These are phyloP conservation scores for Hedya salicella DNA, from an alignment of 2,888 invertebrate genomes.

Conservation along the genomic window DNA sequence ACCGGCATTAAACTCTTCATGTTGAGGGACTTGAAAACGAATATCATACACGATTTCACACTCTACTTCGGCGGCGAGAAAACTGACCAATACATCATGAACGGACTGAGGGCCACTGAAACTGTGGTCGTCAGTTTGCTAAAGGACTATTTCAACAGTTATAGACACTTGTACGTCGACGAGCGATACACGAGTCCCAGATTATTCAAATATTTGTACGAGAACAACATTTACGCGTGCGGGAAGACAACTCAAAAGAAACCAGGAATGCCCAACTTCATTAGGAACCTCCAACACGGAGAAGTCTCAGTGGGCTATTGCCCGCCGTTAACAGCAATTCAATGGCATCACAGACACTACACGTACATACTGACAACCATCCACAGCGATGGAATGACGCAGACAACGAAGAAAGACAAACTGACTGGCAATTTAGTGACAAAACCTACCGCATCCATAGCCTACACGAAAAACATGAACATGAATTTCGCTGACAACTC, in stretches of 20 bases:
- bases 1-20: constrained; percentile 34
- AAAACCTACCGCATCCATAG: constrained; percentile 35
- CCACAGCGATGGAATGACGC: constrained; percentile 27
- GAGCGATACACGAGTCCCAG: constrained; percentile 42
- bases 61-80: constrained; percentile 32
- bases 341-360: constrained; percentile 29
- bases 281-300: constrained; percentile 19
- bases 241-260: constrained; percentile 35
- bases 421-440: constrained; percentile 18
- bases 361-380: constrained; percentile 34
- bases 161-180: constrained; percentile 40
- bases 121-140: constrained; percentile 24
- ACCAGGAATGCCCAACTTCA: constrained; percentile 32
- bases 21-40: constrained; percentile 32
- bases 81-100: constrained; percentile 32
- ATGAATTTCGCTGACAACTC: constrained; percentile 25
- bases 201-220: constrained; percentile 41
- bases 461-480: constrained; percentile 37
- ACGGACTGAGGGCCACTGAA: constrained; percentile 22
- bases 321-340: constrained; percentile 34
- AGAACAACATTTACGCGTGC: constrained; percentile 41
- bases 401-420: constrained; percentile 29
- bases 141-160: constrained; percentile 33
- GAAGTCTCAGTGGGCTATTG: constrained; percentile 35
- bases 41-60: constrained; percentile 35